Evolutionary conservation across 2,797 vertebrate genomes (phyloP).

Genomic region (Microhierax caerulescens): DNA sequence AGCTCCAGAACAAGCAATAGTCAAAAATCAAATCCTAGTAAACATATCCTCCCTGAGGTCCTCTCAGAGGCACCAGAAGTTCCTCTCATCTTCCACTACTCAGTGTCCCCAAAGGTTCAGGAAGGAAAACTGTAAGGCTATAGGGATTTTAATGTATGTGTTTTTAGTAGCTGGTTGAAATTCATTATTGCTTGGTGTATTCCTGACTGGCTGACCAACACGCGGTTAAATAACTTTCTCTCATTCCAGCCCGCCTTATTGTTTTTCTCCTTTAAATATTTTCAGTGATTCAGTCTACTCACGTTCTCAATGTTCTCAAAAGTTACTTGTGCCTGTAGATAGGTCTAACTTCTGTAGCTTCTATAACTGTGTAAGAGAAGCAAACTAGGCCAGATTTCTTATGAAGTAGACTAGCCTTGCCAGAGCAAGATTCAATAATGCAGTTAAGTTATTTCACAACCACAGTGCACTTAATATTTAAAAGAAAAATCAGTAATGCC

Average conservation of each 20-base stretch:
- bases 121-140: not conserved
- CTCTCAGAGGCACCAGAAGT: not conserved
- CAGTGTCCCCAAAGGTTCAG: not conserved
- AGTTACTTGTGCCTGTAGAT: not conserved
- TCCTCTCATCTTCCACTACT: not conserved
- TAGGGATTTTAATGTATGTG: rapidly evolving
- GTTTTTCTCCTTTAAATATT: not conserved
- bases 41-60: not conserved
- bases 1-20: not conserved
- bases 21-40: not conserved
- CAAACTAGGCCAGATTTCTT: not conserved
- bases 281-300: not conserved
- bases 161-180: not conserved
- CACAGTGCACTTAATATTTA: not conserved
- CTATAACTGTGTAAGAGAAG: not conserved
- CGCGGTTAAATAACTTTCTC: not conserved
- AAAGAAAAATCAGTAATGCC: not conserved
- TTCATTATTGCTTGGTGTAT: not conserved
- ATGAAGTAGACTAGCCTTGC: not conserved
- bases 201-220: not conserved
- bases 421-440: not conserved
- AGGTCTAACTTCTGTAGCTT: not conserved
- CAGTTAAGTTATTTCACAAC: not conserved
- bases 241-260: not conserved
- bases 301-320: not conserved